These are phyloP conservation scores for Folsomia candida DNA, from an alignment of 2,888 invertebrate species.

Conservation along the genomic window DNA sequence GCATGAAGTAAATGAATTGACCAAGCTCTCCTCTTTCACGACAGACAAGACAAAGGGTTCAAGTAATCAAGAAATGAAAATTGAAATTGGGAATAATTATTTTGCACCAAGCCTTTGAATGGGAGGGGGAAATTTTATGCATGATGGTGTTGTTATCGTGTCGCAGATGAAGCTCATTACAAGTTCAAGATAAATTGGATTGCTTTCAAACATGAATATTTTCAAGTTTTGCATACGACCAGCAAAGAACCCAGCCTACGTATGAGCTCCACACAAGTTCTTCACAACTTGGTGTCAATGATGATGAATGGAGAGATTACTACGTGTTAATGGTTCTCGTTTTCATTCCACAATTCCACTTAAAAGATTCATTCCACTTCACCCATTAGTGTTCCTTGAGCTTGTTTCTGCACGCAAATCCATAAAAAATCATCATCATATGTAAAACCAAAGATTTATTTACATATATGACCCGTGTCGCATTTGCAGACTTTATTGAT, in stretches of 20 bases:
- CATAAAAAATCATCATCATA: slow-evolving; percentile 2
- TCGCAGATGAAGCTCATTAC: slow-evolving; percentile 8
- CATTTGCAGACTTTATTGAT: too few species aligned
- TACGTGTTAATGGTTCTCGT: slow-evolving; percentile 50
- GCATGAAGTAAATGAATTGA: slow-evolving; percentile 15
- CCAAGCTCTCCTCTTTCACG: not conserved
- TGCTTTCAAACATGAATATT: slow-evolving; percentile 12
- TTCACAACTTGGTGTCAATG: slow-evolving; percentile 51
- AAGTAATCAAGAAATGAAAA: slow-evolving; percentile 9
- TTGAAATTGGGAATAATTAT: slow-evolving; percentile 13
- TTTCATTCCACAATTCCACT: too few species aligned
- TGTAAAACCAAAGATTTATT: slow-evolving; percentile 11
- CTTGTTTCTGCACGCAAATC: slow-evolving; percentile 36
- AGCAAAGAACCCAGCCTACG: too few species aligned
- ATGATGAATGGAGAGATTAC: slow-evolving; percentile 51
- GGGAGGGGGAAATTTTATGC: not conserved
- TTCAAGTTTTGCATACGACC: not conserved
- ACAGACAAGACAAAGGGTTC: slow-evolving; percentile 16
- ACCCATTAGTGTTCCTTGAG: slow-evolving; percentile 19
- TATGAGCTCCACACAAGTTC: too few species aligned
- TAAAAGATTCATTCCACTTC: slow-evolving; percentile 8
- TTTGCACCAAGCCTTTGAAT: not conserved
- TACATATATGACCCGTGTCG: too few species aligned
- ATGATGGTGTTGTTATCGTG: too few species aligned
- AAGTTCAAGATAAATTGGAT: slow-evolving; percentile 15